Evolutionary conservation across 2,888 invertebrate species (phyloP), one percentile per base, ranked within the genome.

Genomic region (Strigamia crassipes): DNA sequence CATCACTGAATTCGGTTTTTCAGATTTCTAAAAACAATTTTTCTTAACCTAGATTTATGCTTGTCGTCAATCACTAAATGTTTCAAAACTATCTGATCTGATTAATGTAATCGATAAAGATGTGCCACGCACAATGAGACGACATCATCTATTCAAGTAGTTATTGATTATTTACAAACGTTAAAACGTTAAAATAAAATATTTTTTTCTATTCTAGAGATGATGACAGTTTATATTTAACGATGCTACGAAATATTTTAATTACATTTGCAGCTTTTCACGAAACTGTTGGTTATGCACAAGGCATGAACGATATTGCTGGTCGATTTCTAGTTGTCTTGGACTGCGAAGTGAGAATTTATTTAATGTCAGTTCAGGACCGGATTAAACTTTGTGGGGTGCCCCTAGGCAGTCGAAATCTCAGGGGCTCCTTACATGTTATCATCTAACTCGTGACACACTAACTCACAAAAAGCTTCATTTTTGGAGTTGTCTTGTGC

Each of bases 291-390:
- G 87, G 87, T 38, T 88, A 88, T 82, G 87, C 87, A 5, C 88
- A 88, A 83, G 88, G 88, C 18, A 88, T 88, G 88, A 88, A 88
- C 81, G 88, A 88, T 83, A 87, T 88, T 31, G 84, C 87, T 5
- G 85, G 87, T 5, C 83, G 87, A 51, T 87, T 88, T 83, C 84
- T 88, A 4, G 85, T 85, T 12, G 87, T 87, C 4, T 86, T 88
- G 83, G 86, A 87, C 78, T 86, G 86, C n/a, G 87, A 88, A 86
- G 88, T 88, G 84, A 82, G 5, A 21, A 18, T 27, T 27, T 27
- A 27, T 3, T 27, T 27, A 27, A 27, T 27, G 27, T 27, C 13
- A 12, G 4, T 13, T 46, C n/a, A n/a, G n/a, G n/a, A n/a, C n/a
- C n/a, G n/a, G n/a, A n/a, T n/a, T n/a, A n/a, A n/a, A n/a, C n/a